Base-by-base conservation (phyloP, 2,888 invertebrate species). In the Agonopterix subpropinquella region DNA sequence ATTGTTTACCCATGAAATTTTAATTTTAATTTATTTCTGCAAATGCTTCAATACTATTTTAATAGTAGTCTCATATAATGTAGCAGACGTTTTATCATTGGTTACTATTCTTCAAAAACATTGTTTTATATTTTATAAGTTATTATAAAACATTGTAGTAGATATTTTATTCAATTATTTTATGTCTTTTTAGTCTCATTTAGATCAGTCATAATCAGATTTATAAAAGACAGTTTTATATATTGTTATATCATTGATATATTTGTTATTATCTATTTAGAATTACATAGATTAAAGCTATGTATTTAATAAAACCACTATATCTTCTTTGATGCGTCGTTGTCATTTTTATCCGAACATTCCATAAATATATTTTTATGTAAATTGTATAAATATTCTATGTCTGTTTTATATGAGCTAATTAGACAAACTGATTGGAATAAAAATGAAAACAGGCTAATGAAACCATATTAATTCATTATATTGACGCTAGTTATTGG, bases 321-420 rank as follows among this genome's bases (percentile, higher is more conserved):
- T 65, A 56, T 65, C 49, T 56, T 64, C 56, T 75, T 76, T 74
- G 71, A 71, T 73, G 73, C 69, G 64, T 64, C 57, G 58, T 52
- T 68, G 59, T 62, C 64, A 58, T 52, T 45, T 56, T 56, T 56
- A 46, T 43, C 45, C 44, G 45, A 47, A 44, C 36, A 41, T 37
- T 43, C 42, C n/a, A 41, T 36, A 15, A 13, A 10, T 43, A 10
- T 11, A 36, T 43, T 28, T 28, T 45, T 43, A 41, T 41, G 11
- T 41, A 41, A 41, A 41, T 11, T 41, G 41, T 41, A 28, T 28
- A n/a, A n/a, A 11, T 41, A 41, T 41, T 41, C n/a, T 9, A 11
- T n/a, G 7, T 41, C n/a, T 7, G 11, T 9, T 41, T 41, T 11
- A 41, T 11, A 11, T 41, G n/a, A 9, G 11, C 4, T 39, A 39